Base-by-base conservation (phyloP, 2,113 vertebrate species). In the Syngnathus typhle region DNA sequence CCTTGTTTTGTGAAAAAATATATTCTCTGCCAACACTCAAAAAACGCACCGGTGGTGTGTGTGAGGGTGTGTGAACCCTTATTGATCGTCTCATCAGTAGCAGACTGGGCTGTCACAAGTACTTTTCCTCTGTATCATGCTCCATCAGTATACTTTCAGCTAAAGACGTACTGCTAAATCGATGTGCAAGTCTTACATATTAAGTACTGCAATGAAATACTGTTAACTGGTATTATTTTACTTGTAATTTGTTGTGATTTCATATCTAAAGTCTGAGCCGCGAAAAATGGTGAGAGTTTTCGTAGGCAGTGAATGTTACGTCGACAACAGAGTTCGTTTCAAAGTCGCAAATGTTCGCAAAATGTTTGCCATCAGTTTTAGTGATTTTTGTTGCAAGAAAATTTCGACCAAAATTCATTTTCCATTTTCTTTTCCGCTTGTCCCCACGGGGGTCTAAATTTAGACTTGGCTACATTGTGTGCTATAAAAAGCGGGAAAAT, bases 91-190 rank as follows among this genome's bases (percentile, higher is more conserved):
- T 72, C 73, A 66, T 84, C 73, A 73, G 72, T 76, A 69, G 71
- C 75, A 82, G 76, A 75, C 76, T 67, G n/a, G 12, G 67, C 85
- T 88, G 87, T 91, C 87, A 84, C 70, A 82, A 65, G 68, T 79
- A 76, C 79, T 86, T 82, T 71, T 80, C 77, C 68, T 76, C 68
- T 62, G 60, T 65, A 69, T 84, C 69, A 67, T 63, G 82, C 73
- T 81, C 69, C 68, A 12, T 72, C 75, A 32, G 7, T 43, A 63
- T 49, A 49, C 43, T 60, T 44, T 60, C 59, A 58, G 68, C 61
- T 23, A 60, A 38, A 65, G 12, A 38, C 55, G 66, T 46, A 36
- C 37, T 65, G 73, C 71, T 15, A 60, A 71, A 68, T 32, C 36
- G 72, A 44, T 55, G 7, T 9, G 4, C 5, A 56, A 65, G 15